A percentile compares a stretch with the other conserved stretches of the same genome.
Evolutionary conservation across 2,113 vertebrate species (phyloP).

Genomic region (Vidua macroura): DNA sequence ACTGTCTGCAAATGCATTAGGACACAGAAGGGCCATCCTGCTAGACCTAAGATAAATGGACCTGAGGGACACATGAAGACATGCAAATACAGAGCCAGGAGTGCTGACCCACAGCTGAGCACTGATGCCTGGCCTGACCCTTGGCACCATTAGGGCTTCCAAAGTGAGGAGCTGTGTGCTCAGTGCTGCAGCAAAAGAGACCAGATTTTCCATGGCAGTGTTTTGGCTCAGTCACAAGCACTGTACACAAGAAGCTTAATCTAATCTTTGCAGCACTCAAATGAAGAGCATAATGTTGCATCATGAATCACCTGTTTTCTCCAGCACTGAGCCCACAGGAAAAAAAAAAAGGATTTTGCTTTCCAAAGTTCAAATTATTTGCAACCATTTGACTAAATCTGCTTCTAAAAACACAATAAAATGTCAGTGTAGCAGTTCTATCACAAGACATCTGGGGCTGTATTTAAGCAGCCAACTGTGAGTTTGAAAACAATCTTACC

Average conservation of each 20-base stretch:
- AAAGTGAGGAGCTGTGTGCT: background rate
- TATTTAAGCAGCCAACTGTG: background rate
- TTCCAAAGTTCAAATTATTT: background rate
- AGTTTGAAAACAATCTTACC: background rate
- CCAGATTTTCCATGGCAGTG: background rate
- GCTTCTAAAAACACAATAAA: background rate
- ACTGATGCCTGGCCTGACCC: background rate
- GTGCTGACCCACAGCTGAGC: background rate
- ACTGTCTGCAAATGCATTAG: slow-evolving; percentile 14
- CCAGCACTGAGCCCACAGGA: background rate
- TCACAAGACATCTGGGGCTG: background rate
- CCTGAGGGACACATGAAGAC: background rate
- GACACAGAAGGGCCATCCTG: slow-evolving; percentile 6
- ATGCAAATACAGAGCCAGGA: background rate
- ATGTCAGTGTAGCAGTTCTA: background rate
- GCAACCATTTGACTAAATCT: background rate
- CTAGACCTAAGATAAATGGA: background rate
- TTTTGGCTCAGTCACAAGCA: background rate
- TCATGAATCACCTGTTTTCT: background rate
- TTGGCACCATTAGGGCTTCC: background rate
- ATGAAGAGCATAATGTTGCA: background rate
- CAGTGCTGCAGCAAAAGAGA: background rate
- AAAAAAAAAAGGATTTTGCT: background rate
- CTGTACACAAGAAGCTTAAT: background rate
- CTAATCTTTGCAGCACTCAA: background rate